phyloP scores from a whole-genome alignment of 2,888 invertebrate genomes.

The Lepidonotus clava region DNA sequence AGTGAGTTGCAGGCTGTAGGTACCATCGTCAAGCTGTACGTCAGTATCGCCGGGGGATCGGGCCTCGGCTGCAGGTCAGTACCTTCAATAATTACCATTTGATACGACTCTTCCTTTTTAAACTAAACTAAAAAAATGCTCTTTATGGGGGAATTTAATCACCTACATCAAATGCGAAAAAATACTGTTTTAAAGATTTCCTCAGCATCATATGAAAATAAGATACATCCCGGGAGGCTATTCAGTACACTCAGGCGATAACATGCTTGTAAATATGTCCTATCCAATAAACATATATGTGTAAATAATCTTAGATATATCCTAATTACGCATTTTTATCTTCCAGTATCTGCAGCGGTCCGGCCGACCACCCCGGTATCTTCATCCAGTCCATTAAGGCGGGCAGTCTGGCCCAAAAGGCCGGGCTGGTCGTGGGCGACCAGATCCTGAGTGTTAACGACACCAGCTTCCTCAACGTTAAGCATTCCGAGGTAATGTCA shows the following conservation, averaged over 20 bases:
- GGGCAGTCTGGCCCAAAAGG: constrained; percentile 92
- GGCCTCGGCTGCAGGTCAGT: constrained; percentile 91
- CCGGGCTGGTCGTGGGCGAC: constrained; percentile 93
- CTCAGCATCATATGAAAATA: too few species aligned
- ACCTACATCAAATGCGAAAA: too few species aligned
- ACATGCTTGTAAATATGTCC: too few species aligned
- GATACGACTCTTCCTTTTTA: too few species aligned
- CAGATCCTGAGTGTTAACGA: constrained; percentile 95
- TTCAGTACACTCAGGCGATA: too few species aligned
- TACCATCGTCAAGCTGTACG: constrained; percentile 82
- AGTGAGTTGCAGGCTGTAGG: not conserved
- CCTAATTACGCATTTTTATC: too few species aligned
- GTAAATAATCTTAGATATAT: too few species aligned
- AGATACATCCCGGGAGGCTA: too few species aligned
- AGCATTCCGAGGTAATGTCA: constrained; percentile 89
- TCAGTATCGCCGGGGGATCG: constrained; percentile 90
- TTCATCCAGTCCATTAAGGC: constrained; percentile 94
- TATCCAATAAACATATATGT: too few species aligned
- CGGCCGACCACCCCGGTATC: constrained; percentile 92
- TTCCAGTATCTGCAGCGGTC: constrained; percentile 83
- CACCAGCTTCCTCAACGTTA: constrained; percentile 84
- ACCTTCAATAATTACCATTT: not conserved
- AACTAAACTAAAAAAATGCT: too few species aligned
- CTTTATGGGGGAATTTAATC: too few species aligned
- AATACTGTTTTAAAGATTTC: too few species aligned